These are phyloP conservation scores for Bujurquina vittata DNA, from an alignment of 2,113 vertebrate species.

Conservation along the genomic window DNA sequence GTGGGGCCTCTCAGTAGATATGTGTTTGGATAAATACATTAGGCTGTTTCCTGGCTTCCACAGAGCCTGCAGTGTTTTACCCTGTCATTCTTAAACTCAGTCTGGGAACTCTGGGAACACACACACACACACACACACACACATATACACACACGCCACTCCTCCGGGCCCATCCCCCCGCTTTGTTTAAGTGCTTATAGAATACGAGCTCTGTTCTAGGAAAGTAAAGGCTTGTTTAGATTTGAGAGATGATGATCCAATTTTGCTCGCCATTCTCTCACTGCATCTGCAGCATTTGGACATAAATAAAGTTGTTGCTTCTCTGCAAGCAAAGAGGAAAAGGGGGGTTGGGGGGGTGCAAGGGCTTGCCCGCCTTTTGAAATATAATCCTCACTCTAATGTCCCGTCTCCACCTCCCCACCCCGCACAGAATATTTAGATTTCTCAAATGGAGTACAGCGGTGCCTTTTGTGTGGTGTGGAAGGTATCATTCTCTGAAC, in stretches of 20 bases:
- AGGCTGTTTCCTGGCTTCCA: conserved; percentile 74
- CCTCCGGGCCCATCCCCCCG: conserved; percentile 40
- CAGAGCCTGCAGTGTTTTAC: conserved; percentile 76
- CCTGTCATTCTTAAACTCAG: conserved; percentile 69
- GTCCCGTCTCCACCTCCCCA: not conserved
- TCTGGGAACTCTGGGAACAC: conserved; percentile 57
- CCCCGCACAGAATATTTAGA: conserved; percentile 64
- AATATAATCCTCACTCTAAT: conserved; percentile 70
- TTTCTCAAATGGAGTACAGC: conserved; percentile 67
- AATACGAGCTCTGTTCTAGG: conserved; percentile 76
- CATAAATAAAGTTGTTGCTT: conserved; percentile 69
- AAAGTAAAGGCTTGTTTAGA: conserved; percentile 79
- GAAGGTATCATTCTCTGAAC: conserved; percentile 60
- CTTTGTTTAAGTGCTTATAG: conserved; percentile 65
- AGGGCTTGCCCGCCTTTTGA: conserved; percentile 61
- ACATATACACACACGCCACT: conserved; percentile 29
- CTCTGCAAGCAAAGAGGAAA: conserved; percentile 36
- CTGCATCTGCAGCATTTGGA: conserved; percentile 51
- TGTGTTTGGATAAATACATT: conserved; percentile 79
- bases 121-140: conserved; percentile 28
- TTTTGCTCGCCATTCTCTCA: conserved; percentile 45
- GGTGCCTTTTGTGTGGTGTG: conserved; percentile 53
- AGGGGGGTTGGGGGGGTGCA: not conserved
- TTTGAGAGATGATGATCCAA: conserved; percentile 78
- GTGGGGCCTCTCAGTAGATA: conserved; percentile 60